Evolutionary conservation across 2,113 vertebrate species (phyloP).

Genomic region (Ptychochromis oligacanthus): DNA sequence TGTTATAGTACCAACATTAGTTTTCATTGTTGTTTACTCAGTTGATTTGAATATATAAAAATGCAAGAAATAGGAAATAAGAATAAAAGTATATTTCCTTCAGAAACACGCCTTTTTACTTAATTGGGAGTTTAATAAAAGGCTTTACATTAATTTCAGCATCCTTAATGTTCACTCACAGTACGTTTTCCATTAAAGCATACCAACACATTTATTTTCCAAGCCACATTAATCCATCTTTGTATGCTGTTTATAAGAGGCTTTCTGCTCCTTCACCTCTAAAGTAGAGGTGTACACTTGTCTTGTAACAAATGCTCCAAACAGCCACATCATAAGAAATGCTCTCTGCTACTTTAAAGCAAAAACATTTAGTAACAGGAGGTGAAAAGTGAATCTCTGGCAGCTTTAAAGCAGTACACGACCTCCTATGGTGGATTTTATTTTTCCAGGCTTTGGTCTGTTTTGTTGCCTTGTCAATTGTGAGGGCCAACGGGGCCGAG

Average conservation of each 20-base stretch:
- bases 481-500: slow-evolving; percentile 11
- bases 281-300: background rate
- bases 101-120: background rate
- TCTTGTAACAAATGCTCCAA: background rate
- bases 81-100: background rate
- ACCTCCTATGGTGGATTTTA: slow-evolving; percentile 25
- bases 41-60: background rate
- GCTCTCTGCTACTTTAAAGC: slow-evolving; percentile 5
- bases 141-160: background rate
- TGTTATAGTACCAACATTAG: background rate
- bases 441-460: slow-evolving; percentile 27
- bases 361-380: background rate
- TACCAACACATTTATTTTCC: background rate
- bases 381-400: slow-evolving; percentile 30
- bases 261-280: background rate
- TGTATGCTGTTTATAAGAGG: background rate
- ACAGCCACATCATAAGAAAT: background rate
- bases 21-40: background rate
- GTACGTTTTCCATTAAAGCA: background rate
- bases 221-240: background rate
- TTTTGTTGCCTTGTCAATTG: slow-evolving; percentile 54
- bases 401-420: slow-evolving; percentile 12
- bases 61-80: background rate
- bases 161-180: background rate
- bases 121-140: background rate